Base-by-base conservation (phyloP, 2,888 invertebrate species). In the Anthophora plumipes region DNA sequence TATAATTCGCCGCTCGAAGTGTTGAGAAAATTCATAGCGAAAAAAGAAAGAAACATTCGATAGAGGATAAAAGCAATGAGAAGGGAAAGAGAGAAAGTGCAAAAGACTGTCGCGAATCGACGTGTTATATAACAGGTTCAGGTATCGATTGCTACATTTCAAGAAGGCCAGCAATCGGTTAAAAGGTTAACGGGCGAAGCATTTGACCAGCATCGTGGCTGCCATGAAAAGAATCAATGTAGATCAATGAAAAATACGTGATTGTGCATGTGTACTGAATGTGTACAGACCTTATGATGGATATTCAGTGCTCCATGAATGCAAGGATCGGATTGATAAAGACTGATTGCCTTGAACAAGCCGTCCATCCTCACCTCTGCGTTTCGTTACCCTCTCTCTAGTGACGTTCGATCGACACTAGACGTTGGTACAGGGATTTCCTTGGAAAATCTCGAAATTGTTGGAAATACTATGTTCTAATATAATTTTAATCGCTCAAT, bases 251-350 rank as follows among this genome's bases (percentile, higher is more conserved):
- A 68, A 80, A 25, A 67, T 80, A 46, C 31, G 31, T 6, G 31
- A 5, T 25, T n/a, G 57, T 57, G 50, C 39, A 37, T 70, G 55
- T 43, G 52, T 46, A 52, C 41, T 59, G 59, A 68, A 74, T 59
- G 41, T n/a, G n/a, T n/a, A 14, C 48, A 43, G 71, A 57, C 55
- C 75, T 80, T 52, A 48, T 82, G 82, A 83, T 83, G 83, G 77
- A 73, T 77, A 71, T 64, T 64, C 77, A 60, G 55, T 63, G 61
- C 67, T 61, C 54, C 61, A 41, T 67, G 72, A 83, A 82, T 78
- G 74, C 74, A 77, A 64, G 73, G 64, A 82, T 78, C 78, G 83
- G 82, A n/a, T 83, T 82, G 68, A 82, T 82, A 77, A 74, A 77
- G 69, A 77, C 67, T 67, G 74, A 83, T 83, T 67, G 67, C 82